A percentile compares a stretch with the other conserved stretches of the same genome.
Evolutionary conservation across 2,113 vertebrate genomes (phyloP).

Genomic region (Ginglymostoma cirratum): DNA sequence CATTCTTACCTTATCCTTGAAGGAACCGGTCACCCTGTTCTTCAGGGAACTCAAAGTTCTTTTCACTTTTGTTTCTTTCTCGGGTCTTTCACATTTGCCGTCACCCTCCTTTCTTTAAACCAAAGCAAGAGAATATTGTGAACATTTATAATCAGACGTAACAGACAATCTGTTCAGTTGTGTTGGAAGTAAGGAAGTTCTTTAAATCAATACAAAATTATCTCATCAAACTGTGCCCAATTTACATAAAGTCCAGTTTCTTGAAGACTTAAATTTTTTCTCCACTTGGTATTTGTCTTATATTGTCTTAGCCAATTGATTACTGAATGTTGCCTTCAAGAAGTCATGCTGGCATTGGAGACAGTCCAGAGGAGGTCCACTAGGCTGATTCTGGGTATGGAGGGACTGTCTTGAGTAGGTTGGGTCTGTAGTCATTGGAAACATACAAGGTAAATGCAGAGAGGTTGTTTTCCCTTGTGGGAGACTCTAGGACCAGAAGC

Average conservation of each 20-base stretch:
- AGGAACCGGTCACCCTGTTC: slow-evolving; percentile 78
- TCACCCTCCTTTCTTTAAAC: slow-evolving; percentile 66
- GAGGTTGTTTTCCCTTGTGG: no score
- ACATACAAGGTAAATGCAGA: no score
- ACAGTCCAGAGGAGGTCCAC: no score
- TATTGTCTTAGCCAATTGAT: neutral
- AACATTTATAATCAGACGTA: neutral
- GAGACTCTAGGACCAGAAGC: no score
- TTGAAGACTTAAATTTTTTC: neutral
- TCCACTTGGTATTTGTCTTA: neutral
- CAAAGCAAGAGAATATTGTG: neutral
- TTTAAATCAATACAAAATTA: neutral
- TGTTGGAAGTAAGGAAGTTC: neutral
- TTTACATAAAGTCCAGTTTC: neutral
- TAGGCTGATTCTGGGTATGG: no score
- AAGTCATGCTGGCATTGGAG: no score
- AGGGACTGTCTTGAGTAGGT: no score
- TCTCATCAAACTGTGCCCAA: neutral
- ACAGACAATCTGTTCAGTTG: neutral
- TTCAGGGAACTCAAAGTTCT: slow-evolving; percentile 79
- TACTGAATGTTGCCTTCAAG: neutral
- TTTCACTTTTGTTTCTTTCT: slow-evolving; percentile 78
- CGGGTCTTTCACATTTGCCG: slow-evolving; percentile 61
- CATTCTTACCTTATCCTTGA: slow-evolving; percentile 82
- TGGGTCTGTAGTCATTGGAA: no score